Conservation (phyloP, 1,140 invertebrate genomes). For the Delia radicum region DNA sequence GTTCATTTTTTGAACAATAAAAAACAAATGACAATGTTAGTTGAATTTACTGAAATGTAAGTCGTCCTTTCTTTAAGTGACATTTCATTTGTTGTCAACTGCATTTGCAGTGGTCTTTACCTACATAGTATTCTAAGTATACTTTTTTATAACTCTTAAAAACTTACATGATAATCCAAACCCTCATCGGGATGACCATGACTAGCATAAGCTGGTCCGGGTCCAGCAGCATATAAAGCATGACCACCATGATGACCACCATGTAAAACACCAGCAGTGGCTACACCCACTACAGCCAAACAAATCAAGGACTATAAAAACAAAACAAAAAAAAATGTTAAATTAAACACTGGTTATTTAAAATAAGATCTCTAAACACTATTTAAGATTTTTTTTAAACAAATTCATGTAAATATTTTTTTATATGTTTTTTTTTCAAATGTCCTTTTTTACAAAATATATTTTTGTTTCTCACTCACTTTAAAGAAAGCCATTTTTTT, state of each 20-base stretch:
- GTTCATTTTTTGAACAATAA: too few relatives aligned
- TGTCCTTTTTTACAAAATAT: not conserved
- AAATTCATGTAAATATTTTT: not conserved
- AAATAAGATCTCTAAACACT: not conserved
- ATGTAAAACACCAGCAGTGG: slow-evolving; percentile 49
- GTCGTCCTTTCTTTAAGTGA: too few relatives aligned
- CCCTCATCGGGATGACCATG: slow-evolving; percentile 44
- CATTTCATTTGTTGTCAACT: too few relatives aligned
- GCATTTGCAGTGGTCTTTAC: too few relatives aligned
- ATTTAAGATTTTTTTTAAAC: not conserved
- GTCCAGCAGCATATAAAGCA: slow-evolving; percentile 41
- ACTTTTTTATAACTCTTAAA: too few relatives aligned
- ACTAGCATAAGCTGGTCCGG: slow-evolving; percentile 40
- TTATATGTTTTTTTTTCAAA: not conserved
- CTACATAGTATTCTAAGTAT: too few relatives aligned
- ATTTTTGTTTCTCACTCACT: slow-evolving; percentile 43
- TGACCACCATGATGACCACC: slow-evolving; percentile 39
- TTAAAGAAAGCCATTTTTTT: slow-evolving; percentile 53
- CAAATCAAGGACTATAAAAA: slow-evolving; percentile 47
- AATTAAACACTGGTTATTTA: not conserved
- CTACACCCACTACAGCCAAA: slow-evolving; percentile 51
- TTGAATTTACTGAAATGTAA: too few relatives aligned
- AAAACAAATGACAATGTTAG: too few relatives aligned
- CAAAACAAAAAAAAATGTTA: slow-evolving; percentile 21
- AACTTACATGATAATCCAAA: slow-evolving; percentile 52